These are phyloP conservation scores for Myiotriccus ornatus DNA, from an alignment of 2,797 vertebrate genomes.

Conservation along the genomic window DNA sequence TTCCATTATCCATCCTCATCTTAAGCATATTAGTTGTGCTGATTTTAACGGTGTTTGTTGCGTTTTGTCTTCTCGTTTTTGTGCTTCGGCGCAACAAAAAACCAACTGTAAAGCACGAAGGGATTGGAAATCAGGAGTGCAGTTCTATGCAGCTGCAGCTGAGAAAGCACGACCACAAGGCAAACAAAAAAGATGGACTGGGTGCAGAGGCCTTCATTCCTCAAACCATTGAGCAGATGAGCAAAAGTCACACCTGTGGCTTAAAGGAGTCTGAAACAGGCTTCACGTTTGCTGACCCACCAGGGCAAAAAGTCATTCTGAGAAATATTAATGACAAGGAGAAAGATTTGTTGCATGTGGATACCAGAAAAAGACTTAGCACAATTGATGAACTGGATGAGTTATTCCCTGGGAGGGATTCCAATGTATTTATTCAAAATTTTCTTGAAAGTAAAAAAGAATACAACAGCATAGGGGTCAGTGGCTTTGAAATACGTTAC, in stretches of 20 bases:
- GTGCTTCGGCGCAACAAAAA: constrained; percentile 96
- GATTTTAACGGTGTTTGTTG: constrained; percentile 96
- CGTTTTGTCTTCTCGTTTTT: constrained; percentile 96
- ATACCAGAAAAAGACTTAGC: constrained; percentile 95
- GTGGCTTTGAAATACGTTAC: constrained; percentile 96
- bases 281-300: constrained; percentile 90
- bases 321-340: constrained; percentile 90
- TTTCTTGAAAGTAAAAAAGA: constrained; percentile 96
- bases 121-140: constrained; percentile 89
- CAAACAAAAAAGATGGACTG: constrained; percentile 88
- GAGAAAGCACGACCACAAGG: constrained; percentile 88
- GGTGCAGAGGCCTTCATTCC: constrained; percentile 94
- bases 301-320: constrained; percentile 91
- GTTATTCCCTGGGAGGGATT: constrained; percentile 92
- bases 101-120: constrained; percentile 88
- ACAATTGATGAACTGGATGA: constrained; percentile 98
- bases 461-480: constrained; percentile 97
- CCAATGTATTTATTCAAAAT: constrained; percentile 95
- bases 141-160: constrained; percentile 92
- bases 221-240: constrained; percentile 98
- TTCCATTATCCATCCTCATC: constrained; percentile 97
- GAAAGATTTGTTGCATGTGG: constrained; percentile 89
- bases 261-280: constrained; percentile 91
- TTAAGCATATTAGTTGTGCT: constrained; percentile 98
- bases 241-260: constrained; percentile 94